Base-by-base conservation (phyloP, 2,113 vertebrate genomes). In the Tupaia chinensis region DNA sequence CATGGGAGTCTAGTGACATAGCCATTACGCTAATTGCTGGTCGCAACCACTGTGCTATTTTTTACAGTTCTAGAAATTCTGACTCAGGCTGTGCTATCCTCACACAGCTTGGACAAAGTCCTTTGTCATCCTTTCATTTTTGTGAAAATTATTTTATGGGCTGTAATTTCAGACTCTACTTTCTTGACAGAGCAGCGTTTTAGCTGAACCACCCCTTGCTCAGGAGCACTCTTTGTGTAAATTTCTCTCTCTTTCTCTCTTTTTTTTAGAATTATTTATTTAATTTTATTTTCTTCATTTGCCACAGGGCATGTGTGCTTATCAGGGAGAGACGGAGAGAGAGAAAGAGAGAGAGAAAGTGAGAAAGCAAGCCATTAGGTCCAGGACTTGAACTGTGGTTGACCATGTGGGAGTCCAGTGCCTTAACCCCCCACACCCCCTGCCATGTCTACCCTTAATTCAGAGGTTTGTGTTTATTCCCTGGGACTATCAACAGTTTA, bases 401-500 rank as follows among this genome's bases (percentile, higher is more conserved):
- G 44, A 44, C 44, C 44, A 44, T 44, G 44, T 44, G 44, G 44
- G 44, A 44, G 44, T 44, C 44, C 44, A 44, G 44, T 44, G 44
- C 44, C 44, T 44, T 44, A 44, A 44, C 44, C 5, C 44, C 44
- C 44, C 44, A 44, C 44, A 44, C 44, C 44, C 2, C 44, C 44
- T 44, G 44, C 44, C 44, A 80, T 44, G 23, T 56, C 78, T 81
- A 61, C 90, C 68, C 82, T 95, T 94, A 82, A 82, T 87, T 91
- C 66, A 92, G 80, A 90, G 65, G 60, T 73, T 72, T 95, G 56
- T 58, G 65, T 85, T 94, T 63, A 69, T 91, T 92, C 78, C 87
- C 73, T 95, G 27, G 53, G 73, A 95, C 87, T 74, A 80, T 23
- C 84, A 88, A 72, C 69, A 95, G 88, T 96, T 94, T 89, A 70